phyloP scores from a whole-genome alignment of 2,797 vertebrate genomes.

The Ptychobarbus kaznakovi region DNA sequence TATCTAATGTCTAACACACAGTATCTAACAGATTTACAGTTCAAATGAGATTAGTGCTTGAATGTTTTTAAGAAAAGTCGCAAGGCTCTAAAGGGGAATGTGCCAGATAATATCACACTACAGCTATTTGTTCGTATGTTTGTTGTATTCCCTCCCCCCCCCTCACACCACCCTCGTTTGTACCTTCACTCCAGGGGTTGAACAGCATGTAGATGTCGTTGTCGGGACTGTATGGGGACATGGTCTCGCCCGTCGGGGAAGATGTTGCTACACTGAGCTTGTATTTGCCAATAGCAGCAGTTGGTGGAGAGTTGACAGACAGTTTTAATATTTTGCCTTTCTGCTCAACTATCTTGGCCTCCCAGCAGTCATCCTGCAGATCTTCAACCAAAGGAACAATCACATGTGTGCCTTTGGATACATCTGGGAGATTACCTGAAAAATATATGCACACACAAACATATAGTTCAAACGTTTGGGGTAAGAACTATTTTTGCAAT shows the following conservation, averaged over 20 bases:
- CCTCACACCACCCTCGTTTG: conserved; percentile 22
- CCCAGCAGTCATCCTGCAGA: conserved; percentile 76
- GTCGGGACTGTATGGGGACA: conserved; percentile 70
- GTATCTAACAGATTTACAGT: not conserved
- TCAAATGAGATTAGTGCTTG: not conserved
- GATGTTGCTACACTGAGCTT: conserved; percentile 78
- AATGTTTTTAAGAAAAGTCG: not conserved
- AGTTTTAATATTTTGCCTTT: conserved; percentile 72
- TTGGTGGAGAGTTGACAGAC: conserved; percentile 77
- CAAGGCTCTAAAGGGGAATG: not conserved
- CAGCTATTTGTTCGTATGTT: not conserved
- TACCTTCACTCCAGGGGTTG: conserved; percentile 91
- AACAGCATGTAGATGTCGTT: conserved; percentile 86
- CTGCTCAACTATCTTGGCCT: conserved; percentile 74
- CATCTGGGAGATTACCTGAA: conserved; percentile 72
- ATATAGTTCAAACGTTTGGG: not conserved
- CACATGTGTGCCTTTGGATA: conserved; percentile 82
- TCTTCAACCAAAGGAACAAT: conserved; percentile 77
- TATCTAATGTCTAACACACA: not conserved
- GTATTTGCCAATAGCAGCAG: conserved; percentile 81
- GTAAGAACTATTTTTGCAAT: not conserved
- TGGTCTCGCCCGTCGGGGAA: conserved; percentile 66
- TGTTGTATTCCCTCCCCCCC: not conserved
- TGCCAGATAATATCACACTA: not conserved
- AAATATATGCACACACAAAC: conserved; percentile 24